Evolutionary conservation across 2,888 invertebrate species (phyloP), one percentile per base, ranked within the genome.

Genomic region (Euzophera pinguis): DNA sequence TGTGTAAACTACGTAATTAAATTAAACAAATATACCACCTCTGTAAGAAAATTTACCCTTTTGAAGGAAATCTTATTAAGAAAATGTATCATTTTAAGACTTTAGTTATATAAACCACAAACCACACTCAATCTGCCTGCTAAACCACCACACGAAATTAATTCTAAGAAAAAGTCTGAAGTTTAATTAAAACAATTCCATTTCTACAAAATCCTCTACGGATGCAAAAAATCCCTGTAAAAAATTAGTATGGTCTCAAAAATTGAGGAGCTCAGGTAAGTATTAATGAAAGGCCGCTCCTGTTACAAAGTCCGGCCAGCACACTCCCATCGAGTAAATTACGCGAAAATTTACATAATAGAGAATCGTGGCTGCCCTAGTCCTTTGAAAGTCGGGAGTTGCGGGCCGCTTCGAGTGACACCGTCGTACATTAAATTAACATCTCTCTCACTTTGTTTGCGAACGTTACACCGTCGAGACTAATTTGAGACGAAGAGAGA

Each of bases 331-430:
- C 71, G 84, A 81, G 82, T 78, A 87, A 88, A 88, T 88, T 88
- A 88, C 84, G 75, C 71, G 78, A 72, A 81, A 88, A 89, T 89
- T 89, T 89, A 84, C 89, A 89, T 89, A 88, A 89, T 87, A 86
- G 86, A 86, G 84, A 88, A 85, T 84, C 83, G 86, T 87, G 86
- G 85, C 81, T 72, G 73, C 78, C 79, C 78, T 77, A 71, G 81
- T 84, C 86, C 87, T 88, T 88, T 87, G 87, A 86, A 84, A 84
- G 78, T 78, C 74, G 72, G 78, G 78, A 66, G 71, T 75, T 75
- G 64, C 61, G 76, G 72, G 78, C 73, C 77, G 83, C 75, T 75
- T 80, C 81, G 73, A 82, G 78, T 83, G 87, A 85, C 86, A 81
- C 81, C 75, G 73, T 71, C 78, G 78, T 72, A 84, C 84, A 88